Evolutionary conservation across 2,888 invertebrate species (phyloP).

Genomic region (Pyrrhia umbra): DNA sequence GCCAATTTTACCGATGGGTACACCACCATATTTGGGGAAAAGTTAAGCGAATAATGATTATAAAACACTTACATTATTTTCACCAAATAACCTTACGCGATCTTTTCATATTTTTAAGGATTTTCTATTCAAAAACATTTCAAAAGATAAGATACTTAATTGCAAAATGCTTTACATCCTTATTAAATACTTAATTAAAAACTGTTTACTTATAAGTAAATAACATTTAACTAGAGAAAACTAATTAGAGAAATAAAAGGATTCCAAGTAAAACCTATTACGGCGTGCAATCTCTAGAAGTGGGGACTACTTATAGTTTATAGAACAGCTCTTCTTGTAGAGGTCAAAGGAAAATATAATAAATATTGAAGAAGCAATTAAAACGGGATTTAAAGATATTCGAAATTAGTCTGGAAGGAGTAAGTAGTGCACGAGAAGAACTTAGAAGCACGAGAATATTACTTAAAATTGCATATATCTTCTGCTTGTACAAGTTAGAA

Average conservation of each 20-base stretch:
- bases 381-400: not conserved
- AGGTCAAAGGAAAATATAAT: constrained; percentile 5
- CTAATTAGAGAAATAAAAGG: not conserved
- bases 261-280: constrained; percentile 19
- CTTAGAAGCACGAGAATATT: no score
- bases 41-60: no score
- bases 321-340: not conserved
- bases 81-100: not conserved
- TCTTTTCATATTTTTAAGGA: not conserved
- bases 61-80: not conserved
- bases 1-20: no score
- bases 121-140: not conserved
- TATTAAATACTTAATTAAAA: constrained; percentile 6
- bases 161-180: not conserved
- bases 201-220: not conserved
- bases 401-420: not conserved
- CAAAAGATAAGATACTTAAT: not conserved
- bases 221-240: not conserved
- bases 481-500: no score
- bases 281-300: constrained; percentile 8
- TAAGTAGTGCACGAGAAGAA: no score
- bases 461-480: no score
- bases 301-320: constrained; percentile 2
- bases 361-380: not conserved
- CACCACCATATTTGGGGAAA: not conserved